Evolutionary conservation across 2,888 invertebrate species (phyloP).

Genomic region (Ophion ellenae): DNA sequence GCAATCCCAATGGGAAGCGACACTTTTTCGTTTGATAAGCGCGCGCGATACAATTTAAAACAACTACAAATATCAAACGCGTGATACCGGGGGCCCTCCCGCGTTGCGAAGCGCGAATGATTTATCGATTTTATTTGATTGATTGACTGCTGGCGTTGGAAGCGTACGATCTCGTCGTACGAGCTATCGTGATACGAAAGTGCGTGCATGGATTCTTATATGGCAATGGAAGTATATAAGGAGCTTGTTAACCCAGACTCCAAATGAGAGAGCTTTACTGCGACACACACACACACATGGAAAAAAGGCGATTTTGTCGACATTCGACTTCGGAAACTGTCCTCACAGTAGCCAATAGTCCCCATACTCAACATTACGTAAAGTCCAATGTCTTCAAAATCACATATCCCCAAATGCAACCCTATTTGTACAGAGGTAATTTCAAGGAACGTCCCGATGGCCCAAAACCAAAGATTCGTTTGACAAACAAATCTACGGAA

Average conservation of each 20-base stretch:
- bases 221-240: too few species aligned
- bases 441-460: too few species aligned
- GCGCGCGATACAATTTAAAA: constrained; percentile 35
- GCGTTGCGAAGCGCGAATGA: constrained; percentile 29
- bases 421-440: too few species aligned
- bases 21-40: constrained; percentile 2
- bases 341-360: too few species aligned
- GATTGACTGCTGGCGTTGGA: constrained; percentile 31
- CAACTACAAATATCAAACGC: constrained; percentile 6
- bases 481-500: too few species aligned
- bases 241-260: constrained; percentile 42
- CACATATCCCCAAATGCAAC: too few species aligned
- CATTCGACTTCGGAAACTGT: too few species aligned
- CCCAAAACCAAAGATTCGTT: too few species aligned
- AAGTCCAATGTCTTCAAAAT: too few species aligned
- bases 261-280: constrained; percentile 31
- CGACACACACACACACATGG: too few species aligned
- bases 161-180: constrained; percentile 12
- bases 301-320: too few species aligned
- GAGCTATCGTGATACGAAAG: constrained; percentile 31
- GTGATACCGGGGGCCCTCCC: constrained; percentile 1
- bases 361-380: too few species aligned
- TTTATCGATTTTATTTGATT: constrained; percentile 47
- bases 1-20: not conserved
- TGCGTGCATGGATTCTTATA: not conserved